Percentiles rank a stretch among this genome's conserved stretches.
Conservation (phyloP, 2,113 vertebrate genomes). For the Galbula dea region DNA sequence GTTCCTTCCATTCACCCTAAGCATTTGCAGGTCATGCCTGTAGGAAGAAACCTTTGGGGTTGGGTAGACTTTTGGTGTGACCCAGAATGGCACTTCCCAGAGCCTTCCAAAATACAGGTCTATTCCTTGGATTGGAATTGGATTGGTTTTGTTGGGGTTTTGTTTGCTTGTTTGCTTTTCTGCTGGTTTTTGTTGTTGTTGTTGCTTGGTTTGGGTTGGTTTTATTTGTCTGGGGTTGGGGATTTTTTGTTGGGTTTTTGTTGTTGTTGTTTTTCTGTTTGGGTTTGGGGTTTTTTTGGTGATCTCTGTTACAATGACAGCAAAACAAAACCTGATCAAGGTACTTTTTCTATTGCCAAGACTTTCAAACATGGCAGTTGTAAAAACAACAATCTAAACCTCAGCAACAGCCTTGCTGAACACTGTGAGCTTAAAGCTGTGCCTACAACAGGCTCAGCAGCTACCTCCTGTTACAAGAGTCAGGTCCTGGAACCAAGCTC, state of each 20-base stretch:
- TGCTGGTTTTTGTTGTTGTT: no score
- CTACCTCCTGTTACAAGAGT: background rate
- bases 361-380: background rate
- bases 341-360: background rate
- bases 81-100: background rate
- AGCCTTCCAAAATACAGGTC: background rate
- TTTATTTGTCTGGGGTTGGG: background rate
- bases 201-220: no score
- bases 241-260: background rate
- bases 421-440: background rate
- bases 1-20: background rate
- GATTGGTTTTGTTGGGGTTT: background rate
- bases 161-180: no score
- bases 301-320: background rate
- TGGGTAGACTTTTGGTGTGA: background rate
- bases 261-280: background rate
- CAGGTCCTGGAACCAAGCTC: background rate
- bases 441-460: background rate
- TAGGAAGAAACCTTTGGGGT: background rate
- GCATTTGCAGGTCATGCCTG: background rate
- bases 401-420: background rate
- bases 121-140: background rate
- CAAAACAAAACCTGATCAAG: background rate
- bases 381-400: background rate
- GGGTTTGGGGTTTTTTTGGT: background rate